These are phyloP conservation scores for Gambusia holbrooki DNA, from an alignment of 2,113 vertebrate genomes.

Conservation along the genomic window DNA sequence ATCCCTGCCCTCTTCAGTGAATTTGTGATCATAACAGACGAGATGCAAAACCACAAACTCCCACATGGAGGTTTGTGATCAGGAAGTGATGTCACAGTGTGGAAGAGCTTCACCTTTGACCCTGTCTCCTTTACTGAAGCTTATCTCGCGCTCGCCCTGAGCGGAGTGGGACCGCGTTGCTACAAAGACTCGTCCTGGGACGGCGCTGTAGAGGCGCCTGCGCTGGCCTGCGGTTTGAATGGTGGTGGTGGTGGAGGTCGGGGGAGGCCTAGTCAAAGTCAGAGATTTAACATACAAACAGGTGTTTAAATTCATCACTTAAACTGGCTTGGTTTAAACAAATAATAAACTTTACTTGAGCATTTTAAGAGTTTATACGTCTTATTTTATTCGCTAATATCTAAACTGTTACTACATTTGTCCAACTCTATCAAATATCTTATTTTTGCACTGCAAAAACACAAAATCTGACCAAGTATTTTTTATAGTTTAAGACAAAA, in stretches of 20 bases:
- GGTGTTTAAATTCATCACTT: not conserved
- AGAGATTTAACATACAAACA: not conserved
- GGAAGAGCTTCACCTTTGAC: slow-evolving; percentile 86
- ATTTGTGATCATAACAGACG: not conserved
- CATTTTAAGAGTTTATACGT: not conserved
- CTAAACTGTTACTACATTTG: not conserved
- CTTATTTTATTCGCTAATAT: not conserved
- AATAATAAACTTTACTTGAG: not conserved
- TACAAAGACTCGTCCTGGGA: slow-evolving; percentile 89
- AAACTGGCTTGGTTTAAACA: not conserved
- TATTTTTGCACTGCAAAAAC: not conserved
- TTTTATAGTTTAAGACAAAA: no score
- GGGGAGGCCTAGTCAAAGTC: slow-evolving; percentile 51
- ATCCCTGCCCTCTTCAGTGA: not conserved
- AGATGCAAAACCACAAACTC: slow-evolving; percentile 33
- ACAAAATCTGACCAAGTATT: no score
- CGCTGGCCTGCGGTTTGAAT: slow-evolving; percentile 78
- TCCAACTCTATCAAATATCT: not conserved
- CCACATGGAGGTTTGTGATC: not conserved
- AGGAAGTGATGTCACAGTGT: not conserved
- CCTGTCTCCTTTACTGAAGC: slow-evolving; percentile 91
- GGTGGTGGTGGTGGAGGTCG: slow-evolving; percentile 60
- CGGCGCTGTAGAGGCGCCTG: slow-evolving; percentile 89
- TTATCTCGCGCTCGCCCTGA: slow-evolving; percentile 90
- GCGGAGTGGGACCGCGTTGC: slow-evolving; percentile 88